phyloP scores from a whole-genome alignment of 2,888 invertebrate genomes.

The Oscheius myriophilus region DNA sequence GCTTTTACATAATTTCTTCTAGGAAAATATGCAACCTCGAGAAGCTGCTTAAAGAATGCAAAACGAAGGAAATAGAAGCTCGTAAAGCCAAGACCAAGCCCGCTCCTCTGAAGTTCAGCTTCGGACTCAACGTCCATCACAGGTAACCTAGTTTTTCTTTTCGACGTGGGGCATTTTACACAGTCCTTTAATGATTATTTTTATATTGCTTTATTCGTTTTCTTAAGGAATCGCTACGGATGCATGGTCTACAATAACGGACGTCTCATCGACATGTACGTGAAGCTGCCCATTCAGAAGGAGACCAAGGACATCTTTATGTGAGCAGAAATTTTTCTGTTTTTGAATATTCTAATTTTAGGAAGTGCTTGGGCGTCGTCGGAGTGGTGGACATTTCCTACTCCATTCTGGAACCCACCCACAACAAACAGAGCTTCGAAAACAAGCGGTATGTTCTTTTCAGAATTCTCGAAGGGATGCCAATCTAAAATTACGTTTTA shows the following conservation, averaged over 20 bases:
- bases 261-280: conserved; percentile 74
- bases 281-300: conserved; percentile 72
- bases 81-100: neutral
- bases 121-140: neutral
- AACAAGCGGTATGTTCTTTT: conserved; percentile 58
- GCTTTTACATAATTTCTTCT: too few species aligned
- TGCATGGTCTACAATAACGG: conserved; percentile 74
- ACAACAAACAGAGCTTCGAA: conserved; percentile 74
- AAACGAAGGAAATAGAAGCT: neutral
- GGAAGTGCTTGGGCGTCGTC: conserved; percentile 41
- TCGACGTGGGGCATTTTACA: neutral
- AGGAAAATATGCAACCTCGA: too few species aligned
- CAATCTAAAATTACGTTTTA: too few species aligned
- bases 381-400: conserved; percentile 74
- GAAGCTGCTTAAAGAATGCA: neutral
- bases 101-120: neutral
- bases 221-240: conserved; percentile 62
- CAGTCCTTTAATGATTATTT: too few species aligned
- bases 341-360: too few species aligned
- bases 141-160: neutral
- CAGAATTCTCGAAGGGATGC: neutral
- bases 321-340: conserved; percentile 59
- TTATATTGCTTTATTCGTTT: too few species aligned
- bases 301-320: conserved; percentile 69
- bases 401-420: conserved; percentile 73